Evolutionary conservation across 2,113 vertebrate species (phyloP).

Genomic region (Seriola dumerili): DNA sequence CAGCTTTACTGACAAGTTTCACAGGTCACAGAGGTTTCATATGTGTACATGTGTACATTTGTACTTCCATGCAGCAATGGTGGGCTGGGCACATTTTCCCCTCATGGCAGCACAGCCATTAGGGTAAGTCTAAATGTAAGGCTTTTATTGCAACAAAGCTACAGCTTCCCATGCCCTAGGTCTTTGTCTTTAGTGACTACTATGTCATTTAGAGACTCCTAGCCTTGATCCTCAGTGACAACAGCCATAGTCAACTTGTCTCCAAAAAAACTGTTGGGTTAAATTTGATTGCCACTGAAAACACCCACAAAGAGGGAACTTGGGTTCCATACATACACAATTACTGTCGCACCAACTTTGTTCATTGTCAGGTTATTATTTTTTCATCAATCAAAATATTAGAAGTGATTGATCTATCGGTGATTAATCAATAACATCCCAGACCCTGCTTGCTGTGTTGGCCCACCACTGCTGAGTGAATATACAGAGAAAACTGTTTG

Average conservation of each 20-base stretch:
- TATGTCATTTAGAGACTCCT: no score
- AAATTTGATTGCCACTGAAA: neutral
- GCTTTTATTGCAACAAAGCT: neutral
- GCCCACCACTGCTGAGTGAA: conserved; percentile 48
- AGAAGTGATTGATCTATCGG: neutral
- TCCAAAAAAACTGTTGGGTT: no score
- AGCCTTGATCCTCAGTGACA: no score
- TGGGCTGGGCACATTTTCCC: conserved; percentile 13
- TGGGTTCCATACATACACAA: neutral
- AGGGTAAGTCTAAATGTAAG: neutral
- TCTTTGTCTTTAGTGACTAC: no score
- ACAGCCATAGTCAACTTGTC: no score
- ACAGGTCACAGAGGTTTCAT: neutral
- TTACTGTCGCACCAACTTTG: neutral
- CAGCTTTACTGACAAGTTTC: neutral
- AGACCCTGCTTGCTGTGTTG: conserved; percentile 19
- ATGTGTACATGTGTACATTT: conserved; percentile 26
- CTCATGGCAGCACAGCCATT: conserved; percentile 8
- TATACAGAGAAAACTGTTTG: conserved; percentile 26
- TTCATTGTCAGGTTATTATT: neutral
- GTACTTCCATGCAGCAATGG: conserved; percentile 43
- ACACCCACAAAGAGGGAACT: neutral
- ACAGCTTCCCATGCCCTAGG: neutral
- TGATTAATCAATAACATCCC: neutral
- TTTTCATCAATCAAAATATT: neutral